phyloP scores from a whole-genome alignment of 1,140 invertebrate species.

The Himalopsyche phryganea region DNA sequence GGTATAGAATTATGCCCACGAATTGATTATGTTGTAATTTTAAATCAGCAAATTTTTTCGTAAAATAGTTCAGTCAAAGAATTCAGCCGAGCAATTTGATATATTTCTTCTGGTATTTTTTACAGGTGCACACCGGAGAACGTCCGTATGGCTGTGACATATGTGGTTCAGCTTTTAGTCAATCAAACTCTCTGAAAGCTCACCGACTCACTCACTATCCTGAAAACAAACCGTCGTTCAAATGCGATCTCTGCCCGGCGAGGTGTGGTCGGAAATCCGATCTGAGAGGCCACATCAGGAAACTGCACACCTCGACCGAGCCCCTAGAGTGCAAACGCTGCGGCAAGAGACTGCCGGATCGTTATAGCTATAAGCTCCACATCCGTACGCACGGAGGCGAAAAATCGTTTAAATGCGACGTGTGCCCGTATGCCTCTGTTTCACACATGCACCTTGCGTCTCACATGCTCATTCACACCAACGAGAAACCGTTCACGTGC shows the following conservation, averaged over 20 bases:
- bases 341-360: slow-evolving; percentile 81
- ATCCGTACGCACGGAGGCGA: slow-evolving; percentile 81
- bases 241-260: slow-evolving; percentile 87
- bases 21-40: no score
- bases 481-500: slow-evolving; percentile 80
- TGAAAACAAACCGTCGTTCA: slow-evolving; percentile 85
- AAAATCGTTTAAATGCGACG: slow-evolving; percentile 88
- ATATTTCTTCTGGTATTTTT: no score
- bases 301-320: slow-evolving; percentile 84
- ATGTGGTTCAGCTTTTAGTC: slow-evolving; percentile 83
- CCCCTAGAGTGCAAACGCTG: slow-evolving; percentile 85
- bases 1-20: no score
- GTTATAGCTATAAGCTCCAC: slow-evolving; percentile 62
- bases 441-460: slow-evolving; percentile 84
- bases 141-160: slow-evolving; percentile 83
- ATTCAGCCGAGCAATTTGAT: no score
- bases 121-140: slow-evolving; percentile 74
- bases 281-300: slow-evolving; percentile 87
- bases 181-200: slow-evolving; percentile 86
- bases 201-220: slow-evolving; percentile 87
- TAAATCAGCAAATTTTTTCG: no score
- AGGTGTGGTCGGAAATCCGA: slow-evolving; percentile 94
- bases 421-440: slow-evolving; percentile 87
- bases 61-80: no score
- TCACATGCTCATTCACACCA: slow-evolving; percentile 88